phyloP scores from a whole-genome alignment of 2,113 vertebrate genomes.

The Cynocephalus volans region DNA sequence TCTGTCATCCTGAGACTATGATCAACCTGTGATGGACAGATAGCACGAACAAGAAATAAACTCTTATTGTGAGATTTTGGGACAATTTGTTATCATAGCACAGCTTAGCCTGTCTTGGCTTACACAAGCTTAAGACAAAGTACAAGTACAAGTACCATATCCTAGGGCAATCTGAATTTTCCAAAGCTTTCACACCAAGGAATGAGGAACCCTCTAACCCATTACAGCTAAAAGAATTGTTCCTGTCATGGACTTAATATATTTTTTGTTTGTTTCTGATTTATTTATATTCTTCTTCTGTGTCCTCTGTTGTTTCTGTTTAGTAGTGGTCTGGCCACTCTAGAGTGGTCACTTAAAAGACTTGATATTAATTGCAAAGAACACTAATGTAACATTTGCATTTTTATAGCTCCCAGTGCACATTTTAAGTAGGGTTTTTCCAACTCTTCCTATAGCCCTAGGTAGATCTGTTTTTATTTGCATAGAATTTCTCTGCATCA shows the following conservation, averaged over 20 bases:
- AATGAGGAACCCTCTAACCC: background rate
- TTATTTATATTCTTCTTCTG: background rate
- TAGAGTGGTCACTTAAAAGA: background rate
- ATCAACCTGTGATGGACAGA: background rate
- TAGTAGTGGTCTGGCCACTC: background rate
- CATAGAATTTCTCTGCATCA: background rate
- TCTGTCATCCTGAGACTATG: background rate
- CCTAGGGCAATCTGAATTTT: conserved; percentile 4
- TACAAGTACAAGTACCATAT: background rate
- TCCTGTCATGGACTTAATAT: background rate
- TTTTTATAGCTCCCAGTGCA: background rate
- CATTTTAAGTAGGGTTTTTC: conserved; percentile 29
- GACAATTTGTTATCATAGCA: conserved; percentile 27
- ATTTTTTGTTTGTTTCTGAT: background rate
- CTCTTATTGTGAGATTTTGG: background rate
- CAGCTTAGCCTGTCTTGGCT: background rate
- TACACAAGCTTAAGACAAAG: background rate
- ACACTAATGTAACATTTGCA: background rate
- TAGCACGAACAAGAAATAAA: background rate
- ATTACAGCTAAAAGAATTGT: conserved; percentile 10
- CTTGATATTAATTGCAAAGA: background rate
- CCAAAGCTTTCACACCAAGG: background rate
- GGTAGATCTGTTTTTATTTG: conserved; percentile 8
- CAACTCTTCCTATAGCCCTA: background rate
- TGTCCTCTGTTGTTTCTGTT: background rate